Evolutionary conservation across 2,888 invertebrate genomes (phyloP).

Genomic region (Ormyrus nitidulus): DNA sequence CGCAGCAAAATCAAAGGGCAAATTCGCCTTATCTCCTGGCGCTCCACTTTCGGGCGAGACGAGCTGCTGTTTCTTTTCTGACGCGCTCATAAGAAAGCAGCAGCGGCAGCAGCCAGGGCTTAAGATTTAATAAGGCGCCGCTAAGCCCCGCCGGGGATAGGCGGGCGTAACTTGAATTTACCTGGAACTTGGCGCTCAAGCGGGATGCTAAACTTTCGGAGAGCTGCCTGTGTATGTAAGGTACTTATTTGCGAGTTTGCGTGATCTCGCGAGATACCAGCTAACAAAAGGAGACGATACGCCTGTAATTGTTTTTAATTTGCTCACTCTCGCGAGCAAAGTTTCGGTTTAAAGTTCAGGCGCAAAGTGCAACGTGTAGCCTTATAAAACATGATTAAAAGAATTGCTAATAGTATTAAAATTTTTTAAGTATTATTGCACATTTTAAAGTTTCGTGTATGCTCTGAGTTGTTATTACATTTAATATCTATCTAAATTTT

Average conservation of each 20-base stretch:
- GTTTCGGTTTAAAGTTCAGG: no score
- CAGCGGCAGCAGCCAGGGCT: slow-evolving; percentile 1
- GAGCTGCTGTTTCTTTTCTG: no score
- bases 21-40: slow-evolving; percentile 19
- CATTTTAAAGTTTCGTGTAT: no score
- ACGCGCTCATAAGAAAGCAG: no score
- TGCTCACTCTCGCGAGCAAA: not conserved
- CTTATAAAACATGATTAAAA: no score
- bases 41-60: not conserved
- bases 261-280: not conserved
- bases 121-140: slow-evolving; percentile 44
- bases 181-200: slow-evolving; percentile 1
- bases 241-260: no score
- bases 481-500: no score
- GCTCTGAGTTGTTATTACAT: no score
- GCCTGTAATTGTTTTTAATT: not conserved
- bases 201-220: not conserved
- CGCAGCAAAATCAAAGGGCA: slow-evolving; percentile 40
- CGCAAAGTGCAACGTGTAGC: no score
- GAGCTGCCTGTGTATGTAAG: not conserved
- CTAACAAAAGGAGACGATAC: not conserved
- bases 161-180: not conserved
- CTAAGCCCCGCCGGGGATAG: slow-evolving; percentile 12
- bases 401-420: no score
- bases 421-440: no score